Evolutionary conservation across 2,113 vertebrate genomes (phyloP).

Genomic region (Sigmodon hispidus): DNA sequence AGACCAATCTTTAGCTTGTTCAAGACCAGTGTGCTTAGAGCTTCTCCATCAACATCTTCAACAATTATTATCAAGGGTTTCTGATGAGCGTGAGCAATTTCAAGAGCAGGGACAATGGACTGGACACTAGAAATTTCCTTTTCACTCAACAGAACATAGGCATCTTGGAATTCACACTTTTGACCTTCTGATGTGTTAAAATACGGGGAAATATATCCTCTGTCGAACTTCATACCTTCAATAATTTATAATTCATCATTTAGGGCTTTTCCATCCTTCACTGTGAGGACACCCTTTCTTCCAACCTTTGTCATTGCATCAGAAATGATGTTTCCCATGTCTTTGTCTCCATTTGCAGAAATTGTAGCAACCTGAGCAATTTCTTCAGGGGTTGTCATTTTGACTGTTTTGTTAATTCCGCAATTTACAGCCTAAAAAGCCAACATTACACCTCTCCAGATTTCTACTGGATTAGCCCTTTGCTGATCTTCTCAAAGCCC

Average conservation of each 20-base stretch:
- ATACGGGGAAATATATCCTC: not conserved
- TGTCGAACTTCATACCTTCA: not conserved
- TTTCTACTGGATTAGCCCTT: slow-evolving; percentile 97
- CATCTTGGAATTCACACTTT: not conserved
- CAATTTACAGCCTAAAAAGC: not conserved
- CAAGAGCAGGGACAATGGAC: not conserved
- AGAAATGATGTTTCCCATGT: not conserved
- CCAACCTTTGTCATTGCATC: not conserved
- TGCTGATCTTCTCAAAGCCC: slow-evolving; percentile 98
- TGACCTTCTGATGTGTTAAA: not conserved
- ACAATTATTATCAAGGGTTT: no score
- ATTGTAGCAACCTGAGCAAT: not conserved
- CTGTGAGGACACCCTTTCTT: not conserved
- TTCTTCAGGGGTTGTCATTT: not conserved
- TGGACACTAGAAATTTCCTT: not conserved
- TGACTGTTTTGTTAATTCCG: not conserved
- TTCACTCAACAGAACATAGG: not conserved
- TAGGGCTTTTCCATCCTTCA: not conserved
- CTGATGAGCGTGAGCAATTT: no score
- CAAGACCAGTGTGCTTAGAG: no score
- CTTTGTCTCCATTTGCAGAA: not conserved
- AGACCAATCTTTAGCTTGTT: no score
- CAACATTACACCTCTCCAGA: slow-evolving; percentile 87
- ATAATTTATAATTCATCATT: not conserved
- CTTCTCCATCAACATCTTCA: no score